Base-by-base conservation (phyloP, 2,888 invertebrate genomes). In the Pomacea canaliculata region DNA sequence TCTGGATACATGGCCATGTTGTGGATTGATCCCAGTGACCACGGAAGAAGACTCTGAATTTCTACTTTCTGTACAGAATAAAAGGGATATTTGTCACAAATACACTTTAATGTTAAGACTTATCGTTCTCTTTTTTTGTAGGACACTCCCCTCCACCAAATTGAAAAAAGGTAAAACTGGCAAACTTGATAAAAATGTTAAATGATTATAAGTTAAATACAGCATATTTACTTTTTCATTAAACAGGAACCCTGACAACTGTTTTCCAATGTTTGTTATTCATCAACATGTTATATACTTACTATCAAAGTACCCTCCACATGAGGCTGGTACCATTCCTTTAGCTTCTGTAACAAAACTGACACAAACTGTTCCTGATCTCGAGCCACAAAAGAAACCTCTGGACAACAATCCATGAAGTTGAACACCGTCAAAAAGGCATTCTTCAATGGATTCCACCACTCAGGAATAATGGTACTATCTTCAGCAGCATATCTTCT, bases 1-100 rank as follows among this genome's bases (percentile, higher is more conserved):
- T 78, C 80, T 8, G 76, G 71, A 10, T 56, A 56, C 66, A 66
- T 56, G 10, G 71, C 76, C 37, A 76, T 70, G 56, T 80, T 80
- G 75, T 80, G 80, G 12, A 77, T 23, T 37, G 76, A 69, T 23
- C 66, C 65, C 19, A 80, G 18, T 5, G 48, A 70, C 63, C 65
- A 70, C 51, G 60, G 70, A 23, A 78, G 27, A 9, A 78, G 3
- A 9, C 56, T 72, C 46, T 60, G 12, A 59, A 67, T n/a, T 49
- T 69, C 79, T 79, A 71, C 10, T 51, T 59, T 10, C 56, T 19
- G 16, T 1, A 59, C 60, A 59, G 46, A 59, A 56, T 60, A 13
- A 51, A 19, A 27, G 37, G 7, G 1, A 68, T 1, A 37, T 0
- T 9, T 37, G 46, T 19, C 37, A 10, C 8, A 37, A 37, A 27